phyloP scores from a whole-genome alignment of 2,888 invertebrate genomes.

The Alsophila aescularia region DNA sequence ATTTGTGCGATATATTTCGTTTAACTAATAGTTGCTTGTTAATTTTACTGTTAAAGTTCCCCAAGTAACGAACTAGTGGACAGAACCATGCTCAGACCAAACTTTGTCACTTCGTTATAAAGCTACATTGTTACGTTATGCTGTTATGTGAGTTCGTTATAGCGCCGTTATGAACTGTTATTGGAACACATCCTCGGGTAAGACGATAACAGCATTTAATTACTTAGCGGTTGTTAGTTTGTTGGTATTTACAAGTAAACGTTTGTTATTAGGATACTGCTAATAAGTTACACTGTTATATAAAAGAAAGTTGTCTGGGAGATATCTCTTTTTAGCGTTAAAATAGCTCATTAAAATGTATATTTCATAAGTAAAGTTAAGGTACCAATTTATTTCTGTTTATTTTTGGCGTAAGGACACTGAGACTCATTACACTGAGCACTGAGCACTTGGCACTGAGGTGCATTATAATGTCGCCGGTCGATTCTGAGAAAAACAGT shows the following conservation, averaged over 20 bases:
- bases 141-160: background rate
- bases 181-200: constrained; percentile 12
- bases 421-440: no score
- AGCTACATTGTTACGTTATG: background rate
- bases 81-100: background rate
- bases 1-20: background rate
- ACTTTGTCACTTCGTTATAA: background rate
- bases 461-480: no score
- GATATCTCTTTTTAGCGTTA: no score
- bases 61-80: background rate
- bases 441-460: no score
- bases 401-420: no score
- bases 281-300: no score
- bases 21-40: background rate
- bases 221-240: constrained; percentile 14
- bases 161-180: constrained; percentile 13
- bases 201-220: constrained; percentile 17
- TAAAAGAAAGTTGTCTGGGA: no score
- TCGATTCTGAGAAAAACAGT: no score
- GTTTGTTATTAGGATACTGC: background rate
- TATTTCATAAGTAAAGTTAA: no score
- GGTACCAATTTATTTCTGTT: no score
- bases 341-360: no score
- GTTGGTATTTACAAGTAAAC: constrained; percentile 2
- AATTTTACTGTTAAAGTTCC: background rate